Percentiles rank a stretch among this genome's conserved stretches.
These are phyloP conservation scores for Pluvialis apricaria DNA, from an alignment of 2,113 vertebrate species.

Conservation along the genomic window DNA sequence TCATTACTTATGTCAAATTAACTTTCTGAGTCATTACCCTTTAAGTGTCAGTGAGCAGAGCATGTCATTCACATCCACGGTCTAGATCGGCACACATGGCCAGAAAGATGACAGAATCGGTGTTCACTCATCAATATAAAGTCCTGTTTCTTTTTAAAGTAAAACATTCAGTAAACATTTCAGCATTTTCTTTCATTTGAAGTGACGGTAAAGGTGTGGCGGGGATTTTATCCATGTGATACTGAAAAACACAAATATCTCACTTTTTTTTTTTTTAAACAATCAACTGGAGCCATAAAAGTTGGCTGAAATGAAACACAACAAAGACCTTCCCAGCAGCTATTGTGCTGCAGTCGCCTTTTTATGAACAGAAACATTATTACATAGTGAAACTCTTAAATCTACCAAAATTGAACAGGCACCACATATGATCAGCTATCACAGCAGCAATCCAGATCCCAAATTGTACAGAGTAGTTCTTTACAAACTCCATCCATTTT, in stretches of 20 bases:
- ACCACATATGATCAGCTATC: neutral
- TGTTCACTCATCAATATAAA: neutral
- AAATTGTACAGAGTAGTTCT: neutral
- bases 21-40: neutral
- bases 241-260: neutral
- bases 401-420: neutral
- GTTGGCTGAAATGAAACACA: neutral
- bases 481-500: neutral
- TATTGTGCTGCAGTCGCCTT: neutral
- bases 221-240: neutral
- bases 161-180: neutral
- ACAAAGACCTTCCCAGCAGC: neutral
- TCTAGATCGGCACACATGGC: neutral
- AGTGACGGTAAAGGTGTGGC: neutral
- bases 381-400: neutral
- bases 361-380: neutral
- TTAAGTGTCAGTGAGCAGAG: neutral
- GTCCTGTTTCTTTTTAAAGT: neutral
- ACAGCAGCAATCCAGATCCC: neutral
- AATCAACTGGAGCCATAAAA: neutral
- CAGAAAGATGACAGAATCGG: neutral
- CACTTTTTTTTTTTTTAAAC: neutral
- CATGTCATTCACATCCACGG: neutral
- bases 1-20: constrained; percentile 28
- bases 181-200: neutral